These are phyloP conservation scores for Sebastes ruberrimus DNA, from an alignment of 2,797 vertebrate species.

Conservation along the genomic window DNA sequence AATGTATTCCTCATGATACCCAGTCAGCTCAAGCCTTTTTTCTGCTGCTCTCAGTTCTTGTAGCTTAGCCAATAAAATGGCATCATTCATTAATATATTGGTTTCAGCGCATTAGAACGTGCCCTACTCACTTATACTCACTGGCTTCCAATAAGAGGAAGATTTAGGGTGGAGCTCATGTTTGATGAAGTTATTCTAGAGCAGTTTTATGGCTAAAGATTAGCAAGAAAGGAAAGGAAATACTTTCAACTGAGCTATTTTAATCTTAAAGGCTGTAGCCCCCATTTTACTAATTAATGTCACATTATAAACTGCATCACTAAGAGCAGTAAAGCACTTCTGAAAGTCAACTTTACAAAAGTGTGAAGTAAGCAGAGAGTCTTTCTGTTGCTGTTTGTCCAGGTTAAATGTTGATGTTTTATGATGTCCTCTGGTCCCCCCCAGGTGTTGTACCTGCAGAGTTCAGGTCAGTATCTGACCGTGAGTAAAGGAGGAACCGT, in stretches of 20 bases:
- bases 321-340: neutral
- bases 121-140: slow-evolving; percentile 5
- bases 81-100: slow-evolving; percentile 55
- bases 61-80: slow-evolving; percentile 45
- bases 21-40: neutral
- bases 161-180: slow-evolving; percentile 22
- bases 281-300: slow-evolving; percentile 34
- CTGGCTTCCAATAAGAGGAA: slow-evolving; percentile 10
- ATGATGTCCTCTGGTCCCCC: slow-evolving; percentile 20
- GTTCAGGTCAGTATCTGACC: slow-evolving; percentile 82
- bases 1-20: slow-evolving; percentile 12
- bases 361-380: neutral
- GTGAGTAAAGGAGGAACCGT: slow-evolving; percentile 85
- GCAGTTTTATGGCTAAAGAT: slow-evolving; percentile 22
- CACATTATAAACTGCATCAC: neutral
- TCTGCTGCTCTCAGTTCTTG: slow-evolving; percentile 4
- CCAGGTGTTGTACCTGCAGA: slow-evolving; percentile 81
- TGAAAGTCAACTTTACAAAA: neutral
- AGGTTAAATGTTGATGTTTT: neutral
- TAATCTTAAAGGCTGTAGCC: slow-evolving; percentile 23
- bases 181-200: slow-evolving; percentile 31
- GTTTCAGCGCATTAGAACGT: slow-evolving; percentile 9
- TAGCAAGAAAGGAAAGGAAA: slow-evolving; percentile 8
- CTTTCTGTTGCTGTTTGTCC: neutral
- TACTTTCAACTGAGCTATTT: slow-evolving; percentile 16